A percentile compares a stretch with the other conserved stretches of the same genome.
These are phyloP conservation scores for Mionectes macconnelli DNA, from an alignment of 2,113 vertebrate genomes.

Conservation along the genomic window DNA sequence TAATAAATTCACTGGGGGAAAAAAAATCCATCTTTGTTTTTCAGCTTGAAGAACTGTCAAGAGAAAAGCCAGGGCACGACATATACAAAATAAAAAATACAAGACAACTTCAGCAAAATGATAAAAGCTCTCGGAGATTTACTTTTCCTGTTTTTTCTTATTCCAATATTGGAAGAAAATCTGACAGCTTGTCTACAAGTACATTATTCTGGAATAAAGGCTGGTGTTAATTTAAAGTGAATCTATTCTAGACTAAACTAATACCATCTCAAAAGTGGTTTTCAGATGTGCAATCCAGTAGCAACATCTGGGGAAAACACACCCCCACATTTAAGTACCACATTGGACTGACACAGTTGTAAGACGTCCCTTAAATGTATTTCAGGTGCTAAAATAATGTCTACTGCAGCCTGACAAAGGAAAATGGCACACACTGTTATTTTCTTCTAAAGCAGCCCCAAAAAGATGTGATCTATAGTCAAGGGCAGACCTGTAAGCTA, in stretches of 20 bases:
- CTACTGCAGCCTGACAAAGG: background rate
- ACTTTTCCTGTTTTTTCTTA: background rate
- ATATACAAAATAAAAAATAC: background rate
- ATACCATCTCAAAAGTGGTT: background rate
- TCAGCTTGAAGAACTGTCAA: conserved; percentile 12
- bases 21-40: conserved; percentile 33
- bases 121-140: background rate
- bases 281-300: background rate
- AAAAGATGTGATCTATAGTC: background rate
- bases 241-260: background rate
- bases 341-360: background rate
- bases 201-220: background rate
- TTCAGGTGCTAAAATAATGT: background rate
- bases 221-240: background rate
- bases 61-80: background rate
- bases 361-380: background rate
- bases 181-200: background rate
- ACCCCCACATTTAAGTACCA: background rate
- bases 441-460: background rate
- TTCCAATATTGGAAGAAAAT: background rate
- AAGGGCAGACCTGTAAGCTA: accelerated
- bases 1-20: background rate
- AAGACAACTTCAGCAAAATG: background rate
- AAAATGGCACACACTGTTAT: background rate
- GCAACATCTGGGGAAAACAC: background rate